Conservation (phyloP, 2,113 vertebrate species). For the Hypanus sabinus region DNA sequence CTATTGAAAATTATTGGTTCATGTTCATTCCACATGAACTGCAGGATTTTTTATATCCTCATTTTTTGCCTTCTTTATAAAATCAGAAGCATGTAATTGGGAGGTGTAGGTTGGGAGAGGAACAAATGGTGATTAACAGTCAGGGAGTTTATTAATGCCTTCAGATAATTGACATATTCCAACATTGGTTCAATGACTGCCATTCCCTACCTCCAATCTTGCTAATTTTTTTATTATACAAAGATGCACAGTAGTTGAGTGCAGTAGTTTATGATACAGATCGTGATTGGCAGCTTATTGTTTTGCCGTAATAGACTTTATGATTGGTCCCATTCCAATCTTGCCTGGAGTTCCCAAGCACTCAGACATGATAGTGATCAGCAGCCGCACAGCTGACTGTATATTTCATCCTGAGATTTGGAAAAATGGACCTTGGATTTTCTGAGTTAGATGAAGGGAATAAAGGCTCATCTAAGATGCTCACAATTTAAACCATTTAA, state of each 20-base stretch:
- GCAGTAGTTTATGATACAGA: neutral
- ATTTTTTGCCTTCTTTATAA: no score
- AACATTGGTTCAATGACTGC: neutral
- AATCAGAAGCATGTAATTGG: neutral
- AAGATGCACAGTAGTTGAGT: neutral
- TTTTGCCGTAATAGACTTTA: neutral
- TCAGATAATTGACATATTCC: slow-evolving; percentile 13
- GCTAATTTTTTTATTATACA: neutral
- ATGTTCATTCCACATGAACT: neutral
- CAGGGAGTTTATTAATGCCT: neutral
- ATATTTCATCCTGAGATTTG: neutral
- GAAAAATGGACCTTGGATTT: neutral
- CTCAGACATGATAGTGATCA: neutral
- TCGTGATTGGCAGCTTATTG: neutral
- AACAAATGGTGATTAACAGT: neutral
- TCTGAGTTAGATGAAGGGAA: neutral
- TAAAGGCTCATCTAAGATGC: neutral
- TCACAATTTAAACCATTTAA: no score
- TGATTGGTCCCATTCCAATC: neutral
- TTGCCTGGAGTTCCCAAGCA: neutral
- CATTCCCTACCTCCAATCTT: no score
- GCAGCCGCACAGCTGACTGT: neutral
- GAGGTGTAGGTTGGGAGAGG: neutral
- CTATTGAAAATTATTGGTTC: neutral
- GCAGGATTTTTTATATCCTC: no score